Evolutionary conservation across 64 coral and sea anemone genomes (phyloP), one percentile per base, ranked within the genome.

Genomic region (Exaiptasia diaphana): DNA sequence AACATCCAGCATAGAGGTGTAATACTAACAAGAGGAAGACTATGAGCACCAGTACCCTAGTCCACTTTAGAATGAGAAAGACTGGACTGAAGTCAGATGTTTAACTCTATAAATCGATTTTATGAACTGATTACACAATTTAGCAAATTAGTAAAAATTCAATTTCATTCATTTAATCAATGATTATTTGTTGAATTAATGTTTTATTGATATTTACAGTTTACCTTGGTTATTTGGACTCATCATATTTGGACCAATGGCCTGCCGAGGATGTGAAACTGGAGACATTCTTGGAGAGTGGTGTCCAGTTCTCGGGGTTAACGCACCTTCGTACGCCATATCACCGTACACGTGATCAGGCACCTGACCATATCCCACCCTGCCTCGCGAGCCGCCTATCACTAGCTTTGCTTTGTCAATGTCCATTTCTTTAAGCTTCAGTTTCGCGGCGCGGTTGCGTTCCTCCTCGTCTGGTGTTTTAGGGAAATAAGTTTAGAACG

Each of bases 361-460:
- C 18, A 80, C 91, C 21, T 89, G 91, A 12, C 91, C 91, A 71
- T 94, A 94, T 65, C 79, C 80, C 68, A 88, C 59, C 53, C 91
- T 62, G n/a, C 91, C 91, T 80, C 82, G 86, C 1, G 91, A 71
- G 11, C 91, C 86, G 65, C 86, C 86, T 32, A 94, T 78, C 0
- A 94, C 86, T n/a, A 94, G 53, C 67, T 94, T 94, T 25, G 86
- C 72, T 73, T 78, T 88, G 4, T 70, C 40, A 0, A 63, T 41
- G 5, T 94, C 91, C 41, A 93, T 70, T 15, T 94, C 91, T 25
- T 73, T 76, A 14, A 79, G 24, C 35, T 83, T 89, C 62, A 89
- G 91, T 63, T 83, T 94, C 40, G 86, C 91, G 21, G 53, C 56
- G 58, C 80, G 74, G 24, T 73, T 67, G 53, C 91, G 50, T 50